Conservation (phyloP, 2,113 vertebrate species). For the Centropus bengalensis region DNA sequence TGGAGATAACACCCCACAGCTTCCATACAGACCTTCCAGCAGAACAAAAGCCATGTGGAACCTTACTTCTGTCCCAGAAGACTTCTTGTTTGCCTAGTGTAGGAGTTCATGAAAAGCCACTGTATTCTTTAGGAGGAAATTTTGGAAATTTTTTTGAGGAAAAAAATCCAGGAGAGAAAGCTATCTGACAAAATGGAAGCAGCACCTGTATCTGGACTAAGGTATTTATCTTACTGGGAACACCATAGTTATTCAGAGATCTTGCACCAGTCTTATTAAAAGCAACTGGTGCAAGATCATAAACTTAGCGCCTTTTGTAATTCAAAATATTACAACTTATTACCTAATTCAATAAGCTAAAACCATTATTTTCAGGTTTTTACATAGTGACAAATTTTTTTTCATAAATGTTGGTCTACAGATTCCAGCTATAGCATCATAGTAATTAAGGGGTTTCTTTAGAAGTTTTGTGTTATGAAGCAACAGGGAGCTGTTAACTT, state of each 20-base stretch:
- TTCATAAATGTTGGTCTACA: not conserved
- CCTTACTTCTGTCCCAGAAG: not conserved
- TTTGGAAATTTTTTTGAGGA: not conserved
- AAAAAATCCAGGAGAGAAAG: not conserved
- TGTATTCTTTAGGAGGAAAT: not conserved
- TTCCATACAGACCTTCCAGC: not conserved
- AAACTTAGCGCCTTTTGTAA: not conserved
- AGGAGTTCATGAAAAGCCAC: not conserved
- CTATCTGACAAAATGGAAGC: not conserved
- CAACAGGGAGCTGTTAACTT: not conserved
- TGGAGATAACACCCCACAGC: not conserved
- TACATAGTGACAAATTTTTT: not conserved
- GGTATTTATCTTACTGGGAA: not conserved
- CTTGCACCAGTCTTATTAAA: not conserved
- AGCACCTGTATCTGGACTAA: not conserved
- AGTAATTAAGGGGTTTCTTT: too few relatives aligned
- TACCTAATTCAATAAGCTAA: not conserved
- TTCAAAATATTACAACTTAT: not conserved
- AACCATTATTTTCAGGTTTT: not conserved
- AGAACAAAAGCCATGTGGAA: not conserved
- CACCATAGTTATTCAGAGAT: not conserved
- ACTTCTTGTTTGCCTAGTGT: not conserved
- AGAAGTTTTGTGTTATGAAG: not conserved
- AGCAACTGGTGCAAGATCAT: not conserved
- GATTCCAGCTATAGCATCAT: not conserved